Percentiles rank a stretch among this genome's conserved stretches.
These are phyloP conservation scores for Gibbula magus DNA, from an alignment of 2,888 invertebrate genomes.

Conservation along the genomic window DNA sequence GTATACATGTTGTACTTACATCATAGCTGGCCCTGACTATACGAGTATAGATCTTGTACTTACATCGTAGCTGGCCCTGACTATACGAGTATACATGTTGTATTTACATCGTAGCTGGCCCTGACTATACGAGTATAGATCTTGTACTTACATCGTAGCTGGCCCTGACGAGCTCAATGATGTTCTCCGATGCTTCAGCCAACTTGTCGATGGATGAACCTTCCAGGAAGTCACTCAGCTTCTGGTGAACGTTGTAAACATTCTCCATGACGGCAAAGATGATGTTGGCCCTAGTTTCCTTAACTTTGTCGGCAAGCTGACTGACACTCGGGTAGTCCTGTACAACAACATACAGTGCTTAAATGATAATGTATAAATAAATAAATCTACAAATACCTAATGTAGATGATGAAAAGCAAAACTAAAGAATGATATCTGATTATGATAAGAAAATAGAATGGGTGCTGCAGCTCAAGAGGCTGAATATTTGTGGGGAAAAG, in stretches of 20 bases:
- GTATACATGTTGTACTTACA: too few relatives aligned
- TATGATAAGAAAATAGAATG: background rate
- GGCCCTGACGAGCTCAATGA: constrained; percentile 92
- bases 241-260: constrained; percentile 87
- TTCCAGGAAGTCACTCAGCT: constrained; percentile 88
- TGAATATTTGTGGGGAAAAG: too few relatives aligned
- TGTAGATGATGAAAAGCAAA: background rate
- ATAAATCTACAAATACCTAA: background rate
- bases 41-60: too few relatives aligned
- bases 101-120: constrained; percentile 78
- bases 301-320: constrained; percentile 88
- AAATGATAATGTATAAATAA: too few relatives aligned
- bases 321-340: constrained; percentile 96
- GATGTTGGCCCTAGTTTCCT: constrained; percentile 93
- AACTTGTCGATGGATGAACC: constrained; percentile 91
- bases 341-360: background rate
- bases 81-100: background rate
- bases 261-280: constrained; percentile 95
- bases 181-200: constrained; percentile 92
- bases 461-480: too few relatives aligned
- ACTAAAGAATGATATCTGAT: background rate
- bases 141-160: constrained; percentile 81
- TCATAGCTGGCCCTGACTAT: too few relatives aligned
- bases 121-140: background rate
- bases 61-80: background rate